Base-by-base conservation (phyloP, 2,113 vertebrate species). In the Hemibates koningsi region DNA sequence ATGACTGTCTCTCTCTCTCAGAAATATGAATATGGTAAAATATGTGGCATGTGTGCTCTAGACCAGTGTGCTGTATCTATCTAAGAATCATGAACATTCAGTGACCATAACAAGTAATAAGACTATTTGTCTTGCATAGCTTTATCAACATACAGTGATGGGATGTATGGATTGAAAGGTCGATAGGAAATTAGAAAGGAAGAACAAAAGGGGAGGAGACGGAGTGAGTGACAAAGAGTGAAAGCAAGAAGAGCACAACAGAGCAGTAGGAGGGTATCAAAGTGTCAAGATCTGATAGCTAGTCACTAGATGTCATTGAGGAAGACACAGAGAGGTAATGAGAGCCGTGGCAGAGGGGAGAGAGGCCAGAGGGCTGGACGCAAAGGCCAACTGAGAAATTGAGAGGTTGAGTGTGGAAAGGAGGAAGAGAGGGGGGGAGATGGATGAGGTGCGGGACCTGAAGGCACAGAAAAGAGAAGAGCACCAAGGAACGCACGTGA, bases 321-420 rank as follows among this genome's bases (percentile, higher is more conserved):
- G 84, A 88, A 82, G 90, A 90, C 87, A 91, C 85, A 50, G 82
- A 83, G 89, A 91, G 86, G 91, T 93, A 93, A 94, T 91, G 91
- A 93, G 92, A 93, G 90, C 86, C 34, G 19, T 85, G 89, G 82
- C 82, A 68, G 59, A 78, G 82, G 53, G 54, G 57, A 82, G 82
- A 82, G 88, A 76, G 84, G 90, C 83, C 90, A 91, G 80, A 87
- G 90, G 87, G 87, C 66, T 80, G 85, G 82, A 89, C 34, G 48
- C 84, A 90, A 93, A 95, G 92, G 92, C 90, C 92, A 95, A 93
- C 87, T 93, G 90, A 92, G 83, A 92, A 92, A 93, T 88, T 90
- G 90, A 93, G 93, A 92, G 90, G 85, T 88, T 88, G 86, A 88
- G 68, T 80, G 61, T 48, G 66, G 86, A 79, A 73, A 56, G 38